phyloP scores from a whole-genome alignment of 23 tunicate genomes.

The Trididemnum miniatum region DNA sequence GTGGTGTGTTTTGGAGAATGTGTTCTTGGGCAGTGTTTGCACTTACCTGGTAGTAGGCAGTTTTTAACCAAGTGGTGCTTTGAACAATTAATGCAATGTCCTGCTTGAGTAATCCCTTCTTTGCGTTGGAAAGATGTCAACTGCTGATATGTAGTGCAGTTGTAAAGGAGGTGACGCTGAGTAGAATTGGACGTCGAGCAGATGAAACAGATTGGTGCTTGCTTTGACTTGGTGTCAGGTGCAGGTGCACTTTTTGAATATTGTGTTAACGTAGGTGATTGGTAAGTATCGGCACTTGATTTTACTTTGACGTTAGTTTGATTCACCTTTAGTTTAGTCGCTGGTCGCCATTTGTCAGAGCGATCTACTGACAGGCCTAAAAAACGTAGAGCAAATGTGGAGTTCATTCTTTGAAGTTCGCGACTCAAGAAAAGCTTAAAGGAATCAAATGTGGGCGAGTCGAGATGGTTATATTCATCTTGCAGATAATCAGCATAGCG shows the following conservation, averaged over 20 bases:
- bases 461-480: not conserved
- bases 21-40: not conserved
- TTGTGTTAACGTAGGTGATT: not conserved
- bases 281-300: not conserved
- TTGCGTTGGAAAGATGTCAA: not conserved
- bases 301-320: not conserved
- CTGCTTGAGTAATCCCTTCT: not conserved
- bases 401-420: not conserved
- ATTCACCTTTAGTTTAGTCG: not conserved
- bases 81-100: not conserved
- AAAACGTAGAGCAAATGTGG: not conserved
- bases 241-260: not conserved
- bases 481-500: not conserved
- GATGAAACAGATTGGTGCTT: not conserved
- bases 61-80: not conserved
- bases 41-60: conserved; percentile 6
- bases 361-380: not conserved
- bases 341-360: not conserved
- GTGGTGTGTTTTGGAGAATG: not conserved
- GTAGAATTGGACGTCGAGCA: not conserved
- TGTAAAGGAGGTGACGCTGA: not conserved
- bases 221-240: not conserved
- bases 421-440: conserved; percentile 1
- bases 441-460: not conserved
- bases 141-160: not conserved